phyloP scores from a whole-genome alignment of 2,113 vertebrate species.

The Candoia aspera region DNA sequence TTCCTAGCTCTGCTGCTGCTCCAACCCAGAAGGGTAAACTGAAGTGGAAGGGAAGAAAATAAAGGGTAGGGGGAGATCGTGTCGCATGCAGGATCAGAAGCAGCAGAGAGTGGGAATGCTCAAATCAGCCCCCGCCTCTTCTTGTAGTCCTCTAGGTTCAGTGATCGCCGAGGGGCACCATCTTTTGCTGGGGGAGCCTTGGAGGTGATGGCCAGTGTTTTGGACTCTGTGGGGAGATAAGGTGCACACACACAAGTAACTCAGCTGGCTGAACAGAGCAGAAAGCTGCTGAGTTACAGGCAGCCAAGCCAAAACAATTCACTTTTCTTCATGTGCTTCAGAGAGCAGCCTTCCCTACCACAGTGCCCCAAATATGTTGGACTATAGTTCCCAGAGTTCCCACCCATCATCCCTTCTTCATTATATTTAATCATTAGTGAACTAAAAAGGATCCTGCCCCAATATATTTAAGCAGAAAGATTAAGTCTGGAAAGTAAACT shows the following conservation, averaged over 20 bases:
- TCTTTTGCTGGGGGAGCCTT: slow-evolving; percentile 96
- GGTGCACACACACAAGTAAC: background rate
- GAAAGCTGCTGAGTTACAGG: background rate
- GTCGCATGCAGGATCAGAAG: slow-evolving; percentile 82
- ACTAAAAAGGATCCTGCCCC: background rate
- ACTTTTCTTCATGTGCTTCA: background rate
- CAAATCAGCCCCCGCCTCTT: slow-evolving; percentile 97
- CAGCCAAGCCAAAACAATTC: background rate
- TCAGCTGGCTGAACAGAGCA: background rate
- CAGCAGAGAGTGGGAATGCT: slow-evolving; percentile 75
- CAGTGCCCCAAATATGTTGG: background rate
- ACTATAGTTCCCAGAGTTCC: background rate
- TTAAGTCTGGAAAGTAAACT: too few species aligned
- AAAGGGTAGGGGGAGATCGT: slow-evolving; percentile 61
- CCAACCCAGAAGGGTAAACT: slow-evolving; percentile 76
- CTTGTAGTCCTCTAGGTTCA: slow-evolving; percentile 99
- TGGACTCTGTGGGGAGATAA: slow-evolving; percentile 83
- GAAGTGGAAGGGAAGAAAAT: slow-evolving; percentile 69
- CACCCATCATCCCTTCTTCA: background rate
- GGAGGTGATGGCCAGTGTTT: slow-evolving; percentile 94
- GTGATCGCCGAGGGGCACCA: slow-evolving; percentile 91
- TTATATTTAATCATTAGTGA: background rate
- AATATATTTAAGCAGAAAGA: too few species aligned
- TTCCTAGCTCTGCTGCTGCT: slow-evolving; percentile 79
- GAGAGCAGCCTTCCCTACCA: background rate